phyloP scores from a whole-genome alignment of 1,140 invertebrate species.

The Megalopta genalis region DNA sequence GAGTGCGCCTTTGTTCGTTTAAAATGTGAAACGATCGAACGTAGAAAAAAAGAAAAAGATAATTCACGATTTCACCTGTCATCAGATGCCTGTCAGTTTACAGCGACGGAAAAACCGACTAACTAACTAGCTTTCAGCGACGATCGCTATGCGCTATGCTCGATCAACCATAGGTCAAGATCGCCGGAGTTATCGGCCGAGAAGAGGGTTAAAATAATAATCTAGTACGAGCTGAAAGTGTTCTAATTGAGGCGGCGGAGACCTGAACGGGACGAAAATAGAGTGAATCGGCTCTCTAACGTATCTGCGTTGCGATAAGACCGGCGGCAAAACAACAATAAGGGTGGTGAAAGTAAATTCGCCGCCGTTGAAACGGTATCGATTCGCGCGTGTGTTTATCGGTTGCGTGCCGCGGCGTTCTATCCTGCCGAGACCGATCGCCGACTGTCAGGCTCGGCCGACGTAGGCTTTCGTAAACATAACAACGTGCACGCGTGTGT shows the following conservation, averaged over 20 bases:
- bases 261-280: conserved; percentile 26
- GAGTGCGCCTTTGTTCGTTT: neutral
- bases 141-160: too few relatives aligned
- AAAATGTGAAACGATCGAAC: neutral
- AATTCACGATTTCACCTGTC: too few relatives aligned
- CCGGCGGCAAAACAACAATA: conserved; percentile 23
- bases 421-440: neutral
- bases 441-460: neutral
- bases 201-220: neutral
- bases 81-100: too few relatives aligned
- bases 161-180: too few relatives aligned
- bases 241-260: neutral
- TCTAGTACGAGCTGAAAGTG: neutral
- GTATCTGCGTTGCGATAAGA: conserved; percentile 29
- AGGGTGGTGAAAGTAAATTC: conserved; percentile 26
- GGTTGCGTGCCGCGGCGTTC: neutral
- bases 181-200: too few relatives aligned
- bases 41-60: too few relatives aligned
- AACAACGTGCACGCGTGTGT: too few relatives aligned
- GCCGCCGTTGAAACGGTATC: conserved; percentile 23
- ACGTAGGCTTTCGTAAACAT: neutral
- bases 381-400: conserved; percentile 18
- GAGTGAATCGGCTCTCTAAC: neutral
- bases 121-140: too few relatives aligned
- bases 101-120: too few relatives aligned